These are phyloP conservation scores for Drosophila antonietae DNA, from an alignment of 2,888 invertebrate genomes.

Conservation along the genomic window DNA sequence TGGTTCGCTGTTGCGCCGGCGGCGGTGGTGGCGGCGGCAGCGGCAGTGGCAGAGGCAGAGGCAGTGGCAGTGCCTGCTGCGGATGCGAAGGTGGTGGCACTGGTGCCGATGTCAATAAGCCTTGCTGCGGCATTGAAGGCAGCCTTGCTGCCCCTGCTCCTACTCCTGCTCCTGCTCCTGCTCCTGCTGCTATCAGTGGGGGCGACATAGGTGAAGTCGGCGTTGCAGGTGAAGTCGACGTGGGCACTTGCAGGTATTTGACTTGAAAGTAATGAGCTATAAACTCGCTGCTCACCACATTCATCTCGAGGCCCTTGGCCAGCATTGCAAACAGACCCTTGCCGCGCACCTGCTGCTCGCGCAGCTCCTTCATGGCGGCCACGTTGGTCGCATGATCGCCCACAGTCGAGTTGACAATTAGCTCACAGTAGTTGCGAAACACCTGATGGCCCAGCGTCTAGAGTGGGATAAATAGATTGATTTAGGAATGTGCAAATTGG, in stretches of 20 bases:
- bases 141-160: too few relatives aligned
- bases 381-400: conserved; percentile 5
- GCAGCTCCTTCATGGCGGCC: conserved; percentile 2
- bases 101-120: too few relatives aligned
- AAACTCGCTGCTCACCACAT: conserved; percentile 17
- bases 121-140: too few relatives aligned
- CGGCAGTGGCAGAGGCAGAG: too few relatives aligned
- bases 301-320: not conserved
- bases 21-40: not conserved
- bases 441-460: conserved; percentile 44
- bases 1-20: not conserved
- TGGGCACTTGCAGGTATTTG: not conserved
- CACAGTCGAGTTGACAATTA: not conserved
- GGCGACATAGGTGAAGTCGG: too few relatives aligned
- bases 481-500: not conserved
- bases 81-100: too few relatives aligned
- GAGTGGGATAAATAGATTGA: not conserved
- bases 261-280: conserved; percentile 26
- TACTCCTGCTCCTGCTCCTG: too few relatives aligned
- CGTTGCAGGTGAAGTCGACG: too few relatives aligned
- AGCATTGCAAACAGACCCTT: conserved; percentile 33
- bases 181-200: too few relatives aligned
- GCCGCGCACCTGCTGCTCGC: conserved; percentile 35
- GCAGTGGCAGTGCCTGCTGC: too few relatives aligned
- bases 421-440: conserved; percentile 25